Evolutionary conservation across 2,888 invertebrate species (phyloP).

Genomic region (Hipparchia semele): DNA sequence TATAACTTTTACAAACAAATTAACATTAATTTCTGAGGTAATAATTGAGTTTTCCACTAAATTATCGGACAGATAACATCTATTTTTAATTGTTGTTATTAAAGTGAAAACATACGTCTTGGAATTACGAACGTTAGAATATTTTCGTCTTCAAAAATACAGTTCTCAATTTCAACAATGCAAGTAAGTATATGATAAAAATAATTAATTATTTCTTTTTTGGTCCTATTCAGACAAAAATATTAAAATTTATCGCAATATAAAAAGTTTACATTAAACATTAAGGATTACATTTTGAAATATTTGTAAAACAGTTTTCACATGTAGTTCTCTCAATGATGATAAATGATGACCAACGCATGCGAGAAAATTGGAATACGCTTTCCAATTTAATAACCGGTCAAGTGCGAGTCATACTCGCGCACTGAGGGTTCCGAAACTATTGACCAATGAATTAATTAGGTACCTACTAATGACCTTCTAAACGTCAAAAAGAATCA

Average conservation of each 20-base stretch:
- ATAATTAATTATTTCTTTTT: no score
- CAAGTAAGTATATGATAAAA: neutral
- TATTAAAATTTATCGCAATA: no score
- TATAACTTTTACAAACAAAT: neutral
- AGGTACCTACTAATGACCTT: no score
- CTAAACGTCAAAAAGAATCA: no score
- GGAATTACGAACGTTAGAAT: neutral
- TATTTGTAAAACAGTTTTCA: conserved; percentile 5
- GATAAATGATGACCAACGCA: neutral
- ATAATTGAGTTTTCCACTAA: conserved; percentile 36
- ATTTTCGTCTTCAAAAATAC: neutral
- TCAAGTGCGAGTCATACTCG: no score
- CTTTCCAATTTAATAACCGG: neutral
- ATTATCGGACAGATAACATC: conserved; percentile 33
- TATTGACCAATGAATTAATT: no score
- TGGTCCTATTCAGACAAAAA: no score
- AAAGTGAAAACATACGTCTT: conserved; percentile 28
- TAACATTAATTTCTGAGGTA: conserved; percentile 26
- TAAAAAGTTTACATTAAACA: neutral
- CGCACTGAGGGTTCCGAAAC: no score
- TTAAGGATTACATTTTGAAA: neutral
- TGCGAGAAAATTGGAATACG: conserved; percentile 6
- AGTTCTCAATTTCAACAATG: neutral
- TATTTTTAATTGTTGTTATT: conserved; percentile 35
- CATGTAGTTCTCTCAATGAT: neutral